These are phyloP conservation scores for Phaethon lepturus DNA, from an alignment of 2,113 vertebrate species.

Conservation along the genomic window DNA sequence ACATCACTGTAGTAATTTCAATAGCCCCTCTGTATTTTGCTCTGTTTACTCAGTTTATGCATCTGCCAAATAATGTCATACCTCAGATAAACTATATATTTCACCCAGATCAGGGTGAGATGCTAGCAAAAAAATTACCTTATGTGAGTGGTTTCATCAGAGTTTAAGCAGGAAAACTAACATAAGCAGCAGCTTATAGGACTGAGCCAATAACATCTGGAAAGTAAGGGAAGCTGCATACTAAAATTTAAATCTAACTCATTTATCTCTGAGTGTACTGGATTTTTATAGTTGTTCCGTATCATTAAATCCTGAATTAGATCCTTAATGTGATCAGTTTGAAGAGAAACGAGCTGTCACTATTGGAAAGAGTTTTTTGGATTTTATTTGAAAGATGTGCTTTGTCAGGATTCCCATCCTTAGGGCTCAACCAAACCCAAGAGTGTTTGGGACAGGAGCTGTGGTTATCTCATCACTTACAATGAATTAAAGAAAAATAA, in stretches of 20 bases:
- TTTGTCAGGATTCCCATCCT: background rate
- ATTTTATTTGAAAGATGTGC: background rate
- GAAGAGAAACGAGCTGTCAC: background rate
- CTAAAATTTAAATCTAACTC: background rate
- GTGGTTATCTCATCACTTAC: background rate
- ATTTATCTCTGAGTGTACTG: background rate
- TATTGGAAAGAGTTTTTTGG: background rate
- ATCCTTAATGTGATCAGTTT: background rate
- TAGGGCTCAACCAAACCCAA: background rate
- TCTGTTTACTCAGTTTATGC: background rate
- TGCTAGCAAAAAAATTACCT: background rate
- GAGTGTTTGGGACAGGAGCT: background rate
- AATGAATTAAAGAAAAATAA: background rate
- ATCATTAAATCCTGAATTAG: background rate
- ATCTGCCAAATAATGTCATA: background rate
- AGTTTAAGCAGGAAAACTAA: background rate
- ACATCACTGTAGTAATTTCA: background rate
- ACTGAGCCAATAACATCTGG: background rate
- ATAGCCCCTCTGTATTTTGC: constrained; percentile 21
- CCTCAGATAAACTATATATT: background rate
- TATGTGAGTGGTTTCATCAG: background rate
- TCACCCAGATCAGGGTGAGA: background rate
- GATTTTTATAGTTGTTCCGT: background rate
- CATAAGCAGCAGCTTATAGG: background rate
- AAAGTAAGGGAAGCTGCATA: background rate